Base-by-base conservation (phyloP, 2,113 vertebrate genomes). In the Istiophorus platypterus region DNA sequence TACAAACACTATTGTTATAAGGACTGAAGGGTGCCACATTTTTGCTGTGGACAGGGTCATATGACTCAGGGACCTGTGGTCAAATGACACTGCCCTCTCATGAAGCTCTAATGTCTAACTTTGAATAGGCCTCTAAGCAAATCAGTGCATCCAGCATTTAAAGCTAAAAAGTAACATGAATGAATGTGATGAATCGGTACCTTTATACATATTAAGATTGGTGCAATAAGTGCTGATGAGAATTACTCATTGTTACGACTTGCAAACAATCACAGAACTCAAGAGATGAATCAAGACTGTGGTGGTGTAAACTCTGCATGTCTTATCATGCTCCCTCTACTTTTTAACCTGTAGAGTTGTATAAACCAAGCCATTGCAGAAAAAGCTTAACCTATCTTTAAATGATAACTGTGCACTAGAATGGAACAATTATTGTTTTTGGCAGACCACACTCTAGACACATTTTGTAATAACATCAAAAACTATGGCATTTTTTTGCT, bases 21-120 rank as follows among this genome's bases (percentile, higher is more conserved):
- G 69, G 72, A 86, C 81, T 86, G 84, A 65, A 75, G 31, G 59
- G n/a, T 5, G 24, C 62, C 18, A 13, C 76, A 83, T 72, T 78
- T 78, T 58, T 74, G 31, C 17, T 37, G 26, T 73, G 49, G 65
- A 74, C 70, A 59, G 15, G 49, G 76, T 66, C 70, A 51, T 26
- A 62, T 80, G 45, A 85, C 70, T 51, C 57, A 62, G 54, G 37
- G 65, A 63, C 31, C 54, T 10, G 39, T 24, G 29, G 42, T 41
- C 10, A 69, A 66, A 49, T n/a, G 7, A 68, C 51, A 83, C 62
- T 70, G 85, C 84, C 85, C 76, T 73, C 27, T 63, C 37, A 42
- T n/a, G 51, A 67, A 69, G 76, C 42, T 34, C 24, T 15, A 52
- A 27, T n/a, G 34, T 78, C 27, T 2, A 57, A 63, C 45, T 42